Conservation (phyloP, 2,888 invertebrate species). For the Drosophila anceps region DNA sequence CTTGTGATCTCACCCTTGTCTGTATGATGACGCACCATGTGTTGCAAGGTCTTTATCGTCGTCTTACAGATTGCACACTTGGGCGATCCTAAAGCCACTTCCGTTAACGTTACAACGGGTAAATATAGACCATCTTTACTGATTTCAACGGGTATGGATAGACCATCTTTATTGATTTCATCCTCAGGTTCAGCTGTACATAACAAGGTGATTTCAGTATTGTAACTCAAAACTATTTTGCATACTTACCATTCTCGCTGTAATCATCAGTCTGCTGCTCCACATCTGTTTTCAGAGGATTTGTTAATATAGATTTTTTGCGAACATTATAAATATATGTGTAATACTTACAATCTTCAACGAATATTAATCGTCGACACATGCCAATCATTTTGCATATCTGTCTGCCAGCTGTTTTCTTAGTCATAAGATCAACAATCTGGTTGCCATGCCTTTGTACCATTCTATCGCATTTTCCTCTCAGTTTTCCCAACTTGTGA, state of each 20-base stretch:
- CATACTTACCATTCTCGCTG: not conserved
- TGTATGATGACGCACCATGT: not conserved
- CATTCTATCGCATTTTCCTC: not conserved
- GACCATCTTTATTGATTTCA: not conserved
- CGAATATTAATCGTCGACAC: not conserved
- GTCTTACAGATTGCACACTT: not conserved
- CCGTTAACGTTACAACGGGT: not conserved
- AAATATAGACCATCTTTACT: not conserved
- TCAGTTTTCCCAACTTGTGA: conserved; percentile 2
- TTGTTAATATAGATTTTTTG: not conserved
- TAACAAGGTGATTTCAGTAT: not conserved
- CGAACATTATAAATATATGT: not conserved
- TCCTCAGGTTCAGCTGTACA: not conserved
- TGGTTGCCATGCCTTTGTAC: not conserved
- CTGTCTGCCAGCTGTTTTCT: not conserved
- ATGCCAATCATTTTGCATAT: conserved; percentile 26
- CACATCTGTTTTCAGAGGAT: not conserved
- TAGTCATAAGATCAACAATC: conserved; percentile 19
- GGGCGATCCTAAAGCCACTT: rapidly evolving
- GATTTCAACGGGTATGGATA: not conserved
- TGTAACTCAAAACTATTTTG: not conserved
- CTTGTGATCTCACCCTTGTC: not conserved
- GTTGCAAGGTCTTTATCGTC: not conserved
- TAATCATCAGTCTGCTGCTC: not conserved
- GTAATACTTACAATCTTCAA: conserved; percentile 22